A percentile compares a stretch with the other conserved stretches of the same genome.
These are phyloP conservation scores for Orcinus orca DNA, from an alignment of 2,113 vertebrate species.

Conservation along the genomic window DNA sequence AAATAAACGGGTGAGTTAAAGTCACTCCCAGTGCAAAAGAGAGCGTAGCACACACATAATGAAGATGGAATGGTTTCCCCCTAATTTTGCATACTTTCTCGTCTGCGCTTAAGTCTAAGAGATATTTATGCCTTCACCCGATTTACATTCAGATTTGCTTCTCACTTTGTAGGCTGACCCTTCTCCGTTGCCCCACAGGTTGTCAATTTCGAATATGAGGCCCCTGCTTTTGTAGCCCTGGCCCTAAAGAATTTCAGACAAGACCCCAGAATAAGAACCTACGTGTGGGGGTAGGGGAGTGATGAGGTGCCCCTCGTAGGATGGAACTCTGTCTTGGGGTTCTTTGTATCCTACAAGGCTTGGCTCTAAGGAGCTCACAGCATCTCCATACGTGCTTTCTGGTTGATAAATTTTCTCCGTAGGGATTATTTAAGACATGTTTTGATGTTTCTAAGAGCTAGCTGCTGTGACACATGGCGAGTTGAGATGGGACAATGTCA, in stretches of 20 bases:
- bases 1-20: conserved; percentile 14
- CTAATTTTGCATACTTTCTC: conserved; percentile 53
- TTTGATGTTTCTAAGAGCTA: background rate
- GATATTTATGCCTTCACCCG: background rate
- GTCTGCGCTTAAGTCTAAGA: background rate
- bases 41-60: background rate
- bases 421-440: background rate
- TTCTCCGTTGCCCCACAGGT: background rate
- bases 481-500: background rate
- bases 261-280: background rate
- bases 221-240: background rate
- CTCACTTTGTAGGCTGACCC: background rate
- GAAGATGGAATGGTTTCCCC: conserved; percentile 1
- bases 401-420: background rate
- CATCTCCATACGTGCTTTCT: background rate
- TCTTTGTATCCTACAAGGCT: background rate
- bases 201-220: background rate
- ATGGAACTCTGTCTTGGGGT: background rate
- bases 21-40: background rate
- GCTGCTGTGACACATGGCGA: background rate
- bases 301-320: too few species aligned
- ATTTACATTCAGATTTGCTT: background rate
- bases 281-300: rapidly evolving
- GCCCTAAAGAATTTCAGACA: background rate
- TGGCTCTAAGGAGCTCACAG: background rate